A percentile compares a stretch with the other conserved stretches of the same genome.
phyloP scores from a whole-genome alignment of 2,113 vertebrate species.

The Cygnus atratus region DNA sequence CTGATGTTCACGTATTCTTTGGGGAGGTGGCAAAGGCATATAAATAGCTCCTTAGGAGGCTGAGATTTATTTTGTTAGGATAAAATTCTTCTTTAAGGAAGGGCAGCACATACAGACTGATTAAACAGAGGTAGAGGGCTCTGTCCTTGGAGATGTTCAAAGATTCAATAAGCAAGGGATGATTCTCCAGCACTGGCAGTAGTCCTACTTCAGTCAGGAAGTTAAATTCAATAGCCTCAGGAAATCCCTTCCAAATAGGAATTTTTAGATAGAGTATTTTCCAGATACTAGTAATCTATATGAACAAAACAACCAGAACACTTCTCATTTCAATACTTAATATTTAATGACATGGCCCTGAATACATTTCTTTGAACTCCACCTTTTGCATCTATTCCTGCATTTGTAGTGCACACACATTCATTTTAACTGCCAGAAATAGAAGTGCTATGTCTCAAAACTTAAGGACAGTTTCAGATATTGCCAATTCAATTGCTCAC shows the following conservation, averaged over 20 bases:
- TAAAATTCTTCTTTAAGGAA: neutral
- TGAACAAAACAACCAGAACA: neutral
- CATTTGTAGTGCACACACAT: neutral
- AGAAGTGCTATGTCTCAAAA: neutral
- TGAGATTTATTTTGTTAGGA: neutral
- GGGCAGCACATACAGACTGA: neutral
- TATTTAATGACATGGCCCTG: no score
- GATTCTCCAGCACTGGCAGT: neutral
- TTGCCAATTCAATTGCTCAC: neutral
- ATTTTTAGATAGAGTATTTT: no score
- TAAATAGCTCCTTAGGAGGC: neutral
- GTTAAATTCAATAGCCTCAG: neutral
- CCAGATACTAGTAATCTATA: no score
- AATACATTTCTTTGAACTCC: neutral
- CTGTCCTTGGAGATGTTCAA: neutral
- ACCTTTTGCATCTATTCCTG: neutral
- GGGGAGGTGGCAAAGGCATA: neutral
- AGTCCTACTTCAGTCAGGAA: neutral
- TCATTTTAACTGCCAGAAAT: neutral
- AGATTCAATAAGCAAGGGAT: neutral
- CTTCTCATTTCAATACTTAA: neutral
- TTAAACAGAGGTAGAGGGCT: neutral
- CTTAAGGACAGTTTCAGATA: neutral
- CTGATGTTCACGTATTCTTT: no score
- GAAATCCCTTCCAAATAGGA: neutral